These are phyloP conservation scores for Gracilinanus agilis DNA, from an alignment of 2,113 vertebrate genomes.

Conservation along the genomic window DNA sequence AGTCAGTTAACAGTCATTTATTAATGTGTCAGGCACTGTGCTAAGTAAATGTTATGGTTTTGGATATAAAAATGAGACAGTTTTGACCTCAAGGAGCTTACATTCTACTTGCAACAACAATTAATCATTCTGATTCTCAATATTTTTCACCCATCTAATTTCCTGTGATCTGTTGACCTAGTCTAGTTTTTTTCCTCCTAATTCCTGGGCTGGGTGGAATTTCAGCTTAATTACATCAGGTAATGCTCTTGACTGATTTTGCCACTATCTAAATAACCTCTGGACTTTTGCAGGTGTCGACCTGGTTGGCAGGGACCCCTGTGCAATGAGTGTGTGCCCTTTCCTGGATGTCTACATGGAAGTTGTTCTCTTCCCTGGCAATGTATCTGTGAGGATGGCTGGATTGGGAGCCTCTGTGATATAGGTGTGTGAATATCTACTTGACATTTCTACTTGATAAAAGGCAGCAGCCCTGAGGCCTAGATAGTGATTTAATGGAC, in stretches of 20 bases:
- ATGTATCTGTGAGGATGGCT: slow-evolving; percentile 93
- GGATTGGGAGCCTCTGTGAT: slow-evolving; percentile 94
- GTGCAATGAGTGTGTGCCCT: slow-evolving; percentile 91
- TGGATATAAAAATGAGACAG: not conserved
- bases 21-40: not conserved
- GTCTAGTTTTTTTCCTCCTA: not conserved
- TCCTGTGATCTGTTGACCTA: not conserved
- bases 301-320: slow-evolving; percentile 93
- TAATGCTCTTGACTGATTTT: not conserved
- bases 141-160: not conserved
- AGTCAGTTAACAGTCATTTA: not conserved
- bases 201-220: not conserved
- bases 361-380: slow-evolving; percentile 93
- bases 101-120: not conserved
- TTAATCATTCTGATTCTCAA: not conserved
- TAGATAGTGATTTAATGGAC: slow-evolving; percentile 14
- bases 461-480: not conserved
- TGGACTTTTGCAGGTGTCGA: slow-evolving; percentile 88
- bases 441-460: not conserved
- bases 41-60: not conserved
- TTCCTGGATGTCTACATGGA: slow-evolving; percentile 92
- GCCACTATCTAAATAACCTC: not conserved
- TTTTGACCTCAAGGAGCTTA: not conserved
- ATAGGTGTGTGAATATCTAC: slow-evolving; percentile 87
- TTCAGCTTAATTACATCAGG: not conserved